Conservation (phyloP, 2,888 invertebrate species). For the Eudasyphora cyanicolor region DNA sequence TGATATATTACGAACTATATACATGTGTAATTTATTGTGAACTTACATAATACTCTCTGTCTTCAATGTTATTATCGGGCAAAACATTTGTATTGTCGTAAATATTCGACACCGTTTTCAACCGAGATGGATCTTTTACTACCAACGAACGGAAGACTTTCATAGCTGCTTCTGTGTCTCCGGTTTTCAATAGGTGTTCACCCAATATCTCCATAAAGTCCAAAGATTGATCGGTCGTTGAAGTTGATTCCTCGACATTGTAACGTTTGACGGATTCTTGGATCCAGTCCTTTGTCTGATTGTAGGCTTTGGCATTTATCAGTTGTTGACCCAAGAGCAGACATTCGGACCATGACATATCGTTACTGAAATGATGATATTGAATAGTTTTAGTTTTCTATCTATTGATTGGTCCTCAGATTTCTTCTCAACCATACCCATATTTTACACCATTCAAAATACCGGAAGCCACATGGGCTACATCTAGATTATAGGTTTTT, state of each 20-base stretch:
- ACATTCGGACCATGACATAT: conserved; percentile 92
- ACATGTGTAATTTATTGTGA: background rate
- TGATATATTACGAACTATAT: background rate
- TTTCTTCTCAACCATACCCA: conserved; percentile 80
- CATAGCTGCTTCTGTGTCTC: conserved; percentile 89
- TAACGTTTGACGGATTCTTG: conserved; percentile 90
- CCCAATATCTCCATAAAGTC: conserved; percentile 74
- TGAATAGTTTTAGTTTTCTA: background rate
- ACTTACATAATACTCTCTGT: conserved; percentile 58
- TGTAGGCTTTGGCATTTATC: conserved; percentile 94
- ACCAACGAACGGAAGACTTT: conserved; percentile 91
- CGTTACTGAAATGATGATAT: conserved; percentile 79
- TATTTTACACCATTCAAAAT: conserved; percentile 91
- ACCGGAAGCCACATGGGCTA: conserved; percentile 91
- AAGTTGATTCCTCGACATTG: conserved; percentile 81
- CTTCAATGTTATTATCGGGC: conserved; percentile 14
- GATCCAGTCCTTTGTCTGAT: conserved; percentile 98
- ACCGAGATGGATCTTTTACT: conserved; percentile 87
- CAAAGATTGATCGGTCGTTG: conserved; percentile 67
- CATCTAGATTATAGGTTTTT: conserved; percentile 94
- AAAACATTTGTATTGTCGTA: conserved; percentile 40
- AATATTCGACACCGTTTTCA: conserved; percentile 85
- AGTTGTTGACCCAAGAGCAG: conserved; percentile 95
- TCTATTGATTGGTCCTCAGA: background rate
- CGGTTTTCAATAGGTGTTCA: conserved; percentile 80